Evolutionary conservation across 1,140 invertebrate genomes (phyloP).

Genomic region (Magallana gigas): DNA sequence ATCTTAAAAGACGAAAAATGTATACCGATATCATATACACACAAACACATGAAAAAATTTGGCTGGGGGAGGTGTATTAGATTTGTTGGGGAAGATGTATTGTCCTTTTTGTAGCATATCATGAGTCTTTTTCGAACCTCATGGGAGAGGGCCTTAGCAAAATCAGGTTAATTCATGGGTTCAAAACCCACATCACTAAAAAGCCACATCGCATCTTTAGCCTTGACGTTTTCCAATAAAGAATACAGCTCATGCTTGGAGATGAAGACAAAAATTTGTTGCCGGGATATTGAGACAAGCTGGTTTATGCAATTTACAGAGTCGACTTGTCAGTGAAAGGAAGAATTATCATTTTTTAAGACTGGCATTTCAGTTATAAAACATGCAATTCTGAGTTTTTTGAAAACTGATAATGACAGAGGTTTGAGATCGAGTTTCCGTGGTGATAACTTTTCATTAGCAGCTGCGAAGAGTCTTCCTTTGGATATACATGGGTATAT

Average conservation of each 20-base stretch:
- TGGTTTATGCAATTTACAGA: slow-evolving; percentile 17
- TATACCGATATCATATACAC: background rate
- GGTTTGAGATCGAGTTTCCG: background rate
- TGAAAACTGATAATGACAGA: slow-evolving; percentile 3
- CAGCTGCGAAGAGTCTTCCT: background rate
- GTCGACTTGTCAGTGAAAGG: slow-evolving; percentile 13
- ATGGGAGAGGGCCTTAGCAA: background rate
- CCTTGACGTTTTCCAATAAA: slow-evolving; percentile 34
- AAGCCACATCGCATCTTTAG: background rate
- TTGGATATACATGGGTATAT: no score
- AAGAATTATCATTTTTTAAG: slow-evolving; percentile 1
- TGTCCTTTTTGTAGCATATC: background rate
- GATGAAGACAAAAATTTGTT: slow-evolving; percentile 4
- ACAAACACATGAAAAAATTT: no score
- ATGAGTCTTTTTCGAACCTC: background rate
- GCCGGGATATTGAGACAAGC: slow-evolving; percentile 15
- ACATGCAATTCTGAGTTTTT: slow-evolving; percentile 3
- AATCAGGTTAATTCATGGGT: slow-evolving; percentile 26
- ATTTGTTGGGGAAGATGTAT: no score
- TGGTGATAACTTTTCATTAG: slow-evolving; percentile 13
- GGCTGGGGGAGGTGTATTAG: no score
- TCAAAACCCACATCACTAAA: slow-evolving; percentile 17
- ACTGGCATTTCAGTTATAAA: slow-evolving; percentile 20
- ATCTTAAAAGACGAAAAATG: background rate
- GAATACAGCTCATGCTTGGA: slow-evolving; percentile 5